A percentile compares a stretch with the other conserved stretches of the same genome.
phyloP scores from a whole-genome alignment of 2,797 vertebrate species.

The Petrocephalus sullivani region DNA sequence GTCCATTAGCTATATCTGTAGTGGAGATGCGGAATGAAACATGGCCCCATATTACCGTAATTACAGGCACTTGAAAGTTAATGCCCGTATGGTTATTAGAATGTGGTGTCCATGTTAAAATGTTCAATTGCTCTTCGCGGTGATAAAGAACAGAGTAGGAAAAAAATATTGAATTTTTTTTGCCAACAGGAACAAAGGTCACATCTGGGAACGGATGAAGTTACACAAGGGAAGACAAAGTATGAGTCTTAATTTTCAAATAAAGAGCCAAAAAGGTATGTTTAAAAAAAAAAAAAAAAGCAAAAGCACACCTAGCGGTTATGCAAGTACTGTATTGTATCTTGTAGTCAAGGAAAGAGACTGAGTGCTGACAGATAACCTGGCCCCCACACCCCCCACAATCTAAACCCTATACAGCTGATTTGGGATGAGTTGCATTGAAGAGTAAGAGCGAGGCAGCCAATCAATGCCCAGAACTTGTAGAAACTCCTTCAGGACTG shows the following conservation, averaged over 20 bases:
- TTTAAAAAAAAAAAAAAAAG: background rate
- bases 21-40: background rate
- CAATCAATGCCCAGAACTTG: too few relatives aligned
- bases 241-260: background rate
- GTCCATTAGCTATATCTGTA: background rate
- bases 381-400: too few relatives aligned
- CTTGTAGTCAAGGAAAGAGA: too few relatives aligned
- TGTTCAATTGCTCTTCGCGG: constrained; percentile 18
- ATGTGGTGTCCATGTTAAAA: background rate
- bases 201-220: constrained; percentile 1
- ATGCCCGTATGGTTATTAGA: constrained; percentile 5
- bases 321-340: too few relatives aligned
- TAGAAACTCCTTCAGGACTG: too few relatives aligned
- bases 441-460: too few relatives aligned
- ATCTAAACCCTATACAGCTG: too few relatives aligned
- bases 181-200: background rate
- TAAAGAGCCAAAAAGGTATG: background rate
- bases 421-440: too few relatives aligned
- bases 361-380: too few relatives aligned
- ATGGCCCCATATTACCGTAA: background rate
- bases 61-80: constrained; percentile 11
- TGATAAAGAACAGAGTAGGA: constrained; percentile 20
- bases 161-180: background rate
- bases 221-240: background rate
- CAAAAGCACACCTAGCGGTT: too few relatives aligned